Base-by-base conservation (phyloP, 92 coral and sea anemone genomes). In the Siderastrea radians region DNA sequence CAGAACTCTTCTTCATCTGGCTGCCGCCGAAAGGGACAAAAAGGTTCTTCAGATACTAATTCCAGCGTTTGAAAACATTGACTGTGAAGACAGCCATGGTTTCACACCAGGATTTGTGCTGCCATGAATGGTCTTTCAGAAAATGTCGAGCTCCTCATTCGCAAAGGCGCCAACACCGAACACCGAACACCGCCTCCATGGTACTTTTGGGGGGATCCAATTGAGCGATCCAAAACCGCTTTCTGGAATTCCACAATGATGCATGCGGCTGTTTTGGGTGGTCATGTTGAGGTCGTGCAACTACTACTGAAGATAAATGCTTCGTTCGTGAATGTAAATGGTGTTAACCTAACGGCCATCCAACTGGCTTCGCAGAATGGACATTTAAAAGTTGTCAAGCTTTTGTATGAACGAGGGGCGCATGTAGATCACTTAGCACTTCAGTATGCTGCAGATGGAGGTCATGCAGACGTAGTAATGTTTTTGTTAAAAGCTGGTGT, bases 391-490 rank as follows among this genome's bases (percentile, higher is more conserved):
- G 76, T 86, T n/a, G 87, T 92, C 4, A 77, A 84, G 63, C 43
- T 67, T 53, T 65, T 96, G 72, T 43, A 80, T 77, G 48, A 78
- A 45, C n/a, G 65, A 3, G 95, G 94, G 49, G 72, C 80, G 1
- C 49, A 45, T 6, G 62, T 38, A 4, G 95, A 92, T 73, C 70
- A 68, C 10, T 12, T 75, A 10, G 73, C 88, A 4, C 96, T 96
- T 45, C 96, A 93, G 52, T 89, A 79, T 80, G 96, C 99, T n/a
- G 94, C 98, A 38, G 79, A 79, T 17, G 85, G 74, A 14, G 96
- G 96, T 7, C 88, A 96, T 57, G 2, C 53, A 6, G 46, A 75
- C 1, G 89, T 89, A 11, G 95, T 92, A 6, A 46, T 49, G 49
- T 86, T 87, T n/a, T 90, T 96, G 26, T 72, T 93, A 17, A 80